phyloP scores from a whole-genome alignment of 2,113 vertebrate species.

The Platanista minor region DNA sequence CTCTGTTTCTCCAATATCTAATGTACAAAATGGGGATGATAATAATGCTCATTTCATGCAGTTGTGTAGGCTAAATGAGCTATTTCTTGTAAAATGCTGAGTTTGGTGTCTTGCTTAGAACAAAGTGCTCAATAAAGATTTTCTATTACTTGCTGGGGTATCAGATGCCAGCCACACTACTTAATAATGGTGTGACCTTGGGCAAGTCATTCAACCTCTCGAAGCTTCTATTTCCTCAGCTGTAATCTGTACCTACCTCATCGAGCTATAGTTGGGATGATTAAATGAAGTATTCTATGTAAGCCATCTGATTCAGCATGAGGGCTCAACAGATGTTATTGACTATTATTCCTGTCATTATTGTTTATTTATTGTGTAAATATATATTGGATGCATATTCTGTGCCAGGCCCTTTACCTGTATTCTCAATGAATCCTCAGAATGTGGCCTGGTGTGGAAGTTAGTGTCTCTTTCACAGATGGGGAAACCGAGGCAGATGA shows the following conservation, averaged over 20 bases:
- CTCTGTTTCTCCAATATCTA: neutral
- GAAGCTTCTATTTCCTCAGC: neutral
- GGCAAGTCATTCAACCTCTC: neutral
- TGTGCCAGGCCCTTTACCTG: neutral
- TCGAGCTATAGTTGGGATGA: neutral
- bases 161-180: neutral
- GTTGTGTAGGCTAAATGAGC: neutral
- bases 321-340: neutral
- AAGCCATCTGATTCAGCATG: neutral
- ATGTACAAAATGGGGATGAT: neutral
- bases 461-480: neutral
- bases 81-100: neutral
- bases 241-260: neutral
- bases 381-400: neutral
- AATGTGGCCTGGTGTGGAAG: neutral
- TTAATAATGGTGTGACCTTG: neutral
- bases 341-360: neutral
- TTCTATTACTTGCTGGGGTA: neutral
- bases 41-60: neutral
- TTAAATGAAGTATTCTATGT: neutral
- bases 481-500: neutral
- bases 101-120: neutral
- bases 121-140: neutral
- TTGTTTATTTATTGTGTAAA: neutral
- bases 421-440: neutral